phyloP scores from a whole-genome alignment of 2,113 vertebrate genomes.

The Callochromis pleurospilus region DNA sequence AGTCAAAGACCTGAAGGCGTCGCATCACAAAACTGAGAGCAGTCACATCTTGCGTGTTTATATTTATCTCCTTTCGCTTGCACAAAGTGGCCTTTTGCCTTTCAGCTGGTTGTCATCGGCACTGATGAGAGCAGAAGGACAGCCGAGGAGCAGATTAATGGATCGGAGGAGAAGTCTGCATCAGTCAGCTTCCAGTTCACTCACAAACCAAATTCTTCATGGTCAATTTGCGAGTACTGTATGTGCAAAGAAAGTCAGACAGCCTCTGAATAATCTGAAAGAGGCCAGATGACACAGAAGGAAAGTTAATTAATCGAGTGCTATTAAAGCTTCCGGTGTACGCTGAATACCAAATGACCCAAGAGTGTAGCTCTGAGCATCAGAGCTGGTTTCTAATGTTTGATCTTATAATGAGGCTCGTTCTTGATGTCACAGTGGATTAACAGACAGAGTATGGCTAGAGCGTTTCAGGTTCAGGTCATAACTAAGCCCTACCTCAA shows the following conservation, averaged over 20 bases:
- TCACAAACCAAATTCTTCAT: conserved; percentile 13
- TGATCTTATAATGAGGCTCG: not conserved
- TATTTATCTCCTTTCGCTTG: not conserved
- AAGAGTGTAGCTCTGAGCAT: not conserved
- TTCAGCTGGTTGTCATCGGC: not conserved
- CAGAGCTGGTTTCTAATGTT: not conserved
- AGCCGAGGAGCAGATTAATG: not conserved
- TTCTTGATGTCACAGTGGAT: not conserved
- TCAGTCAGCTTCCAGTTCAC: not conserved
- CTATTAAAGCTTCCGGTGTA: conserved; percentile 10
- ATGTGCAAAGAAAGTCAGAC: not conserved
- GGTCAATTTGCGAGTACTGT: not conserved
- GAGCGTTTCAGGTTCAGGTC: not conserved
- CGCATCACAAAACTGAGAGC: not conserved
- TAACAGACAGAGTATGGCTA: not conserved
- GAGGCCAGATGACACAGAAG: not conserved
- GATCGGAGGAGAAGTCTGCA: not conserved
- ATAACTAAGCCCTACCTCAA: not conserved
- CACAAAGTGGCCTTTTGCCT: not conserved
- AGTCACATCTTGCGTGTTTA: not conserved
- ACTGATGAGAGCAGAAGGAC: not conserved
- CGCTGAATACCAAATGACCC: not conserved
- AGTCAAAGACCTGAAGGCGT: not conserved
- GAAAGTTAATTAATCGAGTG: conserved; percentile 3
- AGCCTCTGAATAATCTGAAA: not conserved